phyloP scores from a whole-genome alignment of 1,140 invertebrate genomes.

The Dolichoris vasculosae region DNA sequence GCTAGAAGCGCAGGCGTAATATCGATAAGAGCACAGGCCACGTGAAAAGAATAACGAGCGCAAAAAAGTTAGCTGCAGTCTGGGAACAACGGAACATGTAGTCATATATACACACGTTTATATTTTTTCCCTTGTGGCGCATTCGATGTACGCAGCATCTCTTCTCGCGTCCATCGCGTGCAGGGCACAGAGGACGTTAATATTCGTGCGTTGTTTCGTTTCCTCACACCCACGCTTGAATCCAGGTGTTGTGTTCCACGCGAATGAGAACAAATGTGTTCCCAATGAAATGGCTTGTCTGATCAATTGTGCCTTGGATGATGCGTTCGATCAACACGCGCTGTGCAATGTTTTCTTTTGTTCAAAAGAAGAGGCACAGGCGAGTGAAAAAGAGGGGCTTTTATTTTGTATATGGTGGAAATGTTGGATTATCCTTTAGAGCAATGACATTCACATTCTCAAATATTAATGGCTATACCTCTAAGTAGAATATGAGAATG shows the following conservation, averaged over 20 bases:
- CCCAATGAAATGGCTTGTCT: not conserved
- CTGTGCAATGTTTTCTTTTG: not conserved
- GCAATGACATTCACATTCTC: not conserved
- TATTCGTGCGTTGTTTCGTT: not conserved
- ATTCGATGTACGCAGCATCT: too few relatives aligned
- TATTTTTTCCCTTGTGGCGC: not conserved
- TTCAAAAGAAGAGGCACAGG: not conserved
- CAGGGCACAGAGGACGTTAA: not conserved
- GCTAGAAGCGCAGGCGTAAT: not conserved
- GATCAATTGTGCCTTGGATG: not conserved
- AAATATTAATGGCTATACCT: not conserved
- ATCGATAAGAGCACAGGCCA: not conserved
- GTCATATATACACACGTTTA: too few relatives aligned
- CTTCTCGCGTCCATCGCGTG: too few relatives aligned
- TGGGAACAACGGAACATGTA: not conserved
- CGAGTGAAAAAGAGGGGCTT: not conserved
- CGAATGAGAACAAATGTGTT: not conserved
- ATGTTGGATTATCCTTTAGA: not conserved
- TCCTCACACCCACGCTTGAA: not conserved
- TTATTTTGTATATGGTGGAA: not conserved
- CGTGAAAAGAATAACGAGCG: not conserved
- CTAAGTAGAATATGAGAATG: too few relatives aligned
- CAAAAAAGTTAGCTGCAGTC: not conserved
- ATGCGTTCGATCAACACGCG: not conserved
- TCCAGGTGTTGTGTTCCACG: constrained; percentile 8